These are phyloP conservation scores for Origma solitaria DNA, from an alignment of 2,113 vertebrate species.

Conservation along the genomic window DNA sequence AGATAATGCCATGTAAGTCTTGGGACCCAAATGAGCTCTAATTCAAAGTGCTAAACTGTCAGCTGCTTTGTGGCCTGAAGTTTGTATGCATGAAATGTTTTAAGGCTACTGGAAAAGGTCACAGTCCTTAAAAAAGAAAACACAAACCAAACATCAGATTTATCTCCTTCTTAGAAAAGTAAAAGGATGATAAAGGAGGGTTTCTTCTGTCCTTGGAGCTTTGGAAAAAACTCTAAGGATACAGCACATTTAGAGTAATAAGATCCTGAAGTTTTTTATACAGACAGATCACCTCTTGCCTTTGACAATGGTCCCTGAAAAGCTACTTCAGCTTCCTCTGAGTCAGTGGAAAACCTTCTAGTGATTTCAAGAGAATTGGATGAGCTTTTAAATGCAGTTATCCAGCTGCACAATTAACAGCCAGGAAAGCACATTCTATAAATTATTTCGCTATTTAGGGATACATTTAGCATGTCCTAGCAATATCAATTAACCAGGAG, in stretches of 20 bases:
- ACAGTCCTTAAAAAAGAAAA: not conserved
- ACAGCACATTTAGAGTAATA: not conserved
- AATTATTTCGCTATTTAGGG: conserved; percentile 59
- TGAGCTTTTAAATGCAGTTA: conserved; percentile 55
- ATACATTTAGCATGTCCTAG: conserved; percentile 50
- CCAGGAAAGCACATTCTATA: conserved; percentile 62
- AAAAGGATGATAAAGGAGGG: not conserved
- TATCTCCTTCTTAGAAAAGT: not conserved
- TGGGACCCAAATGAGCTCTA: not conserved
- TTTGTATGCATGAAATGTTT: not conserved
- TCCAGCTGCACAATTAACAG: conserved; percentile 62
- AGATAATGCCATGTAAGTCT: not conserved
- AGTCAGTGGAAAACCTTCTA: conserved; percentile 60
- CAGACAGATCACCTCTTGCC: conserved; percentile 24
- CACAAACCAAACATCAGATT: not conserved
- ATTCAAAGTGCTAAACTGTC: conserved; percentile 18
- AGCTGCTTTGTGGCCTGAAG: not conserved
- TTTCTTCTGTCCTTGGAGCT: not conserved
- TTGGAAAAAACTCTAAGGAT: not conserved
- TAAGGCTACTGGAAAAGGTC: conserved; percentile 34
- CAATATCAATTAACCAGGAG: conserved; percentile 42
- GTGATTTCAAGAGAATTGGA: conserved; percentile 54
- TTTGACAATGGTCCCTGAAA: conserved; percentile 52
- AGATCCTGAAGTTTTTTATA: not conserved
- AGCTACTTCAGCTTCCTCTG: conserved; percentile 47